phyloP scores from a whole-genome alignment of 2,888 invertebrate species.

The Microplitis manilae region DNA sequence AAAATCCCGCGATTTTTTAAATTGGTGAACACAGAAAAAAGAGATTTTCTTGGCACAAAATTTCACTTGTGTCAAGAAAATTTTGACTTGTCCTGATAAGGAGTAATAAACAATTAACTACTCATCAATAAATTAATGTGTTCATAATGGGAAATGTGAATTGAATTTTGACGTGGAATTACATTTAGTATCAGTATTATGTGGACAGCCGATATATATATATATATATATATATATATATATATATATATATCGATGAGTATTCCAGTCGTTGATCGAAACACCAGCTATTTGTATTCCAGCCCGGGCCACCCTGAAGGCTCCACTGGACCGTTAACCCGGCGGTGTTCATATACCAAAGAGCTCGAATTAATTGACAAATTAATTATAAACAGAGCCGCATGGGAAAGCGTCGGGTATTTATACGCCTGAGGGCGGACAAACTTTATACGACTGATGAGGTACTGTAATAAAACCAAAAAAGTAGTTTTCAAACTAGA shows the following conservation, averaged over 20 bases:
- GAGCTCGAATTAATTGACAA: conserved; percentile 52
- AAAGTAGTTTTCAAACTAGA: neutral
- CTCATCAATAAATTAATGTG: too few relatives aligned
- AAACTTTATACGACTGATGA: conserved; percentile 9
- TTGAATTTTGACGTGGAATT: neutral
- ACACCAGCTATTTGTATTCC: conserved; percentile 39
- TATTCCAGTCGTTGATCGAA: conserved; percentile 39
- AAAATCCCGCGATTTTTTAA: too few relatives aligned
- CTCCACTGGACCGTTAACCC: conserved; percentile 16
- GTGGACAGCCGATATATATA: conserved; percentile 13
- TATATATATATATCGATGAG: conserved; percentile 31
- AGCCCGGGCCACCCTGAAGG: conserved; percentile 40
- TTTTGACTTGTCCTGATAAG: too few relatives aligned
- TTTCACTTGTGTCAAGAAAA: too few relatives aligned
- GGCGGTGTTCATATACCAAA: conserved; percentile 23
- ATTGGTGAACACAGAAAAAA: too few relatives aligned
- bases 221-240: too few relatives aligned
- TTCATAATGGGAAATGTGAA: neutral
- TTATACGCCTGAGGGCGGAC: conserved; percentile 25
- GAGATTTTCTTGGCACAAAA: too few relatives aligned
- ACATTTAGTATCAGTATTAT: neutral
- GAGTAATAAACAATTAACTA: too few relatives aligned
- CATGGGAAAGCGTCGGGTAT: conserved; percentile 38
- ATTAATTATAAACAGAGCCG: conserved; percentile 53
- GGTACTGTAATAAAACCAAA: conserved; percentile 10